Conservation (phyloP, 2,888 invertebrate species). For the Nipponacmea schrenckii region DNA sequence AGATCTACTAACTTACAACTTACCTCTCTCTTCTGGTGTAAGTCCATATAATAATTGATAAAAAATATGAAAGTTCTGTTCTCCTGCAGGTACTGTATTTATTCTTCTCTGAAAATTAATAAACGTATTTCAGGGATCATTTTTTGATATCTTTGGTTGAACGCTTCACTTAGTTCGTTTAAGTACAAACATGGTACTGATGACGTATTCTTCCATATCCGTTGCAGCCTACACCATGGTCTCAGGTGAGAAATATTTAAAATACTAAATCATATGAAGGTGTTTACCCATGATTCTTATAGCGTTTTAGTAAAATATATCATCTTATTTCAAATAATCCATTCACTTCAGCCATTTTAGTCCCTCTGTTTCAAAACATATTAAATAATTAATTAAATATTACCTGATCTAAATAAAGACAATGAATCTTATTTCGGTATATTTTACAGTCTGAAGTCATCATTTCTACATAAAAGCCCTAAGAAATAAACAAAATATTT, state of each 20-base stretch:
- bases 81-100: slow-evolving; percentile 83
- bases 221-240: no score
- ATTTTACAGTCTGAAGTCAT: slow-evolving; percentile 94
- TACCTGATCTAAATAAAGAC: slow-evolving; percentile 85
- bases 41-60: slow-evolving; percentile 94
- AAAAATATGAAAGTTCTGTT: slow-evolving; percentile 96
- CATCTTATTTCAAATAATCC: no score
- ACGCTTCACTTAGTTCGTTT: no score
- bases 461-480: slow-evolving; percentile 96
- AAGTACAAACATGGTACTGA: no score
- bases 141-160: no score
- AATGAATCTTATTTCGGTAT: slow-evolving; percentile 94
- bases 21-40: slow-evolving; percentile 82
- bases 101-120: slow-evolving; percentile 80
- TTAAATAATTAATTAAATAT: slow-evolving; percentile 15
- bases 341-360: no score
- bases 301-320: no score
- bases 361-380: no score
- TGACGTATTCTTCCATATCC: no score
- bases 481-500: slow-evolving; percentile 45
- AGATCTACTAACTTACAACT: slow-evolving; percentile 10
- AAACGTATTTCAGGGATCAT: not conserved
- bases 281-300: no score
- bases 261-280: no score
- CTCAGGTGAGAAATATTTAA: no score